Conservation (phyloP, 2,888 invertebrate species). For the Panopea generosa region DNA sequence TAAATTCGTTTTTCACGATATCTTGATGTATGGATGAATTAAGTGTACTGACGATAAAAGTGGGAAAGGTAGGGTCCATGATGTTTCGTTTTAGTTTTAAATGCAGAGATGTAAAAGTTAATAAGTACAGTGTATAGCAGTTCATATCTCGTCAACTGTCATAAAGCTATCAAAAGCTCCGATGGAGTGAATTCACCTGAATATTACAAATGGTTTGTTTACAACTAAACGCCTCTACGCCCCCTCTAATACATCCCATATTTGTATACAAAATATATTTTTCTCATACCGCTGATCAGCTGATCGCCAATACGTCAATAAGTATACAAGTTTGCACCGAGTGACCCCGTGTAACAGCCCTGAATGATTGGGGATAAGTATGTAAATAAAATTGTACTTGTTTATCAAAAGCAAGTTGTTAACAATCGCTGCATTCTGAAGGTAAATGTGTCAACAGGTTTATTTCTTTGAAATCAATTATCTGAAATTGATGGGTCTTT, state of each 20-base stretch:
- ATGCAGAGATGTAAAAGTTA: background rate
- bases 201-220: conserved; percentile 4
- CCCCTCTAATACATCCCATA: background rate
- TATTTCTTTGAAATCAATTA: too few relatives aligned
- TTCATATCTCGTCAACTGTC: background rate
- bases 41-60: too few relatives aligned
- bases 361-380: background rate
- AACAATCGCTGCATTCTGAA: too few relatives aligned
- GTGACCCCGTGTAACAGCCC: background rate
- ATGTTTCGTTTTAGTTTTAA: too few relatives aligned
- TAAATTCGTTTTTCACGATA: too few relatives aligned
- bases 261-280: conserved; percentile 6
- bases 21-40: too few relatives aligned
- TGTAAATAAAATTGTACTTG: background rate
- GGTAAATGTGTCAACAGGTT: too few relatives aligned
- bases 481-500: too few relatives aligned
- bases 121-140: background rate
- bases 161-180: conserved; percentile 1
- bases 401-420: too few relatives aligned
- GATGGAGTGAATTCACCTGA: background rate
- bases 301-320: conserved; percentile 8
- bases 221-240: background rate
- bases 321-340: conserved; percentile 1
- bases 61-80: too few relatives aligned
- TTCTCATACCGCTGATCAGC: background rate